Conservation (phyloP, 2,113 vertebrate species). For the Lonchura striata region DNA sequence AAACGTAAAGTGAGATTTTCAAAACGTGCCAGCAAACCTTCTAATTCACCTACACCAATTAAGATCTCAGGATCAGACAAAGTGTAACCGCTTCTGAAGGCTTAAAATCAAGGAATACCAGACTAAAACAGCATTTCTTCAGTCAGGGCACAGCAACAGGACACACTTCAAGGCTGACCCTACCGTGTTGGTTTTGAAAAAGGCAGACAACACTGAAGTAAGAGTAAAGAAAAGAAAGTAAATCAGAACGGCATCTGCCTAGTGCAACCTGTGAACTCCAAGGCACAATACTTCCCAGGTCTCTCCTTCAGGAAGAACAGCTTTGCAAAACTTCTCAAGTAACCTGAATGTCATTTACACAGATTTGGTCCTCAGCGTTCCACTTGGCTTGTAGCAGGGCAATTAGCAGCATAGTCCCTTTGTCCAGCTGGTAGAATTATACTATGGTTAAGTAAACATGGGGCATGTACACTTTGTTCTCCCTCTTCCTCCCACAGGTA, state of each 20-base stretch:
- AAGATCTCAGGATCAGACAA: background rate
- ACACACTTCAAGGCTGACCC: background rate
- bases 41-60: background rate
- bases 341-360: background rate
- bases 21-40: background rate
- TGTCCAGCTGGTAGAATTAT: background rate
- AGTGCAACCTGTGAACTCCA: background rate
- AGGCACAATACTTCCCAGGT: background rate
- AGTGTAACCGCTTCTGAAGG: background rate
- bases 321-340: constrained; percentile 1
- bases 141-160: background rate
- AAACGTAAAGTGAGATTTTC: background rate
- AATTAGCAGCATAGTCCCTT: background rate
- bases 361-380: background rate
- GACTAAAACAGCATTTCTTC: background rate
- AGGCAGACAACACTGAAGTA: background rate
- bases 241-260: background rate
- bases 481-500: constrained; percentile 9
- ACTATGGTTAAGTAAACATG: background rate
- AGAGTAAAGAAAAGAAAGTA: background rate
- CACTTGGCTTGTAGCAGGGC: background rate
- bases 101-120: background rate
- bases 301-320: background rate
- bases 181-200: background rate
- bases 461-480: background rate